Percentiles rank a stretch among this genome's conserved stretches.
Conservation (phyloP, 2,888 invertebrate species). For the Phragmatobia fuliginosa region DNA sequence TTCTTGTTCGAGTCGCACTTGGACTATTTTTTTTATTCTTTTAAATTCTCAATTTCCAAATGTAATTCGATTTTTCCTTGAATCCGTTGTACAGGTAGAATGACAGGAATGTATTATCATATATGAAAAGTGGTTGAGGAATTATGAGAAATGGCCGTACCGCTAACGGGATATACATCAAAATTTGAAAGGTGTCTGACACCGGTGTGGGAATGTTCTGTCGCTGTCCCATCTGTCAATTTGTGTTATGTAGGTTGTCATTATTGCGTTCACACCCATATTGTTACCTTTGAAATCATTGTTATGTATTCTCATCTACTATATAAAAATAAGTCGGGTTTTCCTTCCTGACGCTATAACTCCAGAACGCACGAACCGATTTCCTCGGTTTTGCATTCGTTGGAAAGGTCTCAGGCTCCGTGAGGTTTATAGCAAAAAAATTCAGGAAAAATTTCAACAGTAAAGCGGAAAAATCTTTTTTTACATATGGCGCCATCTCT, state of each 20-base stretch:
- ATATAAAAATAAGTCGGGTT: no score
- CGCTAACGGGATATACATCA: neutral
- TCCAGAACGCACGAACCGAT: no score
- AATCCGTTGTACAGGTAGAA: neutral
- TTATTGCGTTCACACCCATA: neutral
- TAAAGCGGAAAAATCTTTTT: no score
- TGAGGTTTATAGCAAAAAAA: no score
- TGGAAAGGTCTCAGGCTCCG: no score
- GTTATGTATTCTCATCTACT: no score
- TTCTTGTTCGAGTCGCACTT: no score
- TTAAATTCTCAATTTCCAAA: neutral
- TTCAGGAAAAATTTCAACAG: no score
- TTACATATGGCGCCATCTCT: no score
- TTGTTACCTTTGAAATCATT: neutral
- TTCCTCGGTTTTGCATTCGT: no score
- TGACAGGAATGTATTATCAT: slow-evolving; percentile 1
- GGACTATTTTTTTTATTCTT: no score
- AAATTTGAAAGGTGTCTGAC: slow-evolving; percentile 1
- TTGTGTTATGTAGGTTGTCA: slow-evolving; percentile 43
- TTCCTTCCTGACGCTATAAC: no score
- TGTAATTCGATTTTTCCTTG: neutral
- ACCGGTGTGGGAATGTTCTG: neutral
- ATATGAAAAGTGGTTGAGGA: neutral
- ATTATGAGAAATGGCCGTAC: neutral
- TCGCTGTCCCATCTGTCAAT: slow-evolving; percentile 35